Base-by-base conservation (phyloP, 2,888 invertebrate species). In the Stenurella melanura region DNA sequence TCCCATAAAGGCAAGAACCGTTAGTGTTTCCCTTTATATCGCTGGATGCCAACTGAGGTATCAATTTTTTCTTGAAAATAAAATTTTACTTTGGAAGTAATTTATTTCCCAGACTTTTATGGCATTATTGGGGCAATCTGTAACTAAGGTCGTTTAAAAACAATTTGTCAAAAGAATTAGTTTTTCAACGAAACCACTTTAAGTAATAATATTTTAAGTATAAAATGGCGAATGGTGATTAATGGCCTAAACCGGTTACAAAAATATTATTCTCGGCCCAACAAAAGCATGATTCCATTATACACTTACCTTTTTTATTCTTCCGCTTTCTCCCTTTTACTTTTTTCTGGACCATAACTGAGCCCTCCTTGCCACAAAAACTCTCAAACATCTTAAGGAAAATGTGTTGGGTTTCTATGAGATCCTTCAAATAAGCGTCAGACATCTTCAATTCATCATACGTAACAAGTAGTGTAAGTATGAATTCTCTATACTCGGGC, bases 401-500 rank as follows among this genome's bases (percentile, higher is more conserved):
- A 77, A 97, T 91, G 89, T 98, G 97, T 58, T 95, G 94, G 0
- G 97, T 96, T 89, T 97, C 96, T 9, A 98, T 91, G 73, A 98
- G 91, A 90, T 98, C 98, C 81, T 94, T 93, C 80, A 98, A 91
- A 89, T 95, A 98, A 1, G 92, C 91, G 85, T 94, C 93, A 77
- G 97, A 95, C 93, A 97, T 95, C 91, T 96, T 95, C 83, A 93
- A 90, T 86, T 97, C 95, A 87, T 97, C 95, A 90, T 94, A 99
- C 85, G 93, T 94, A 81, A 95, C 91, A 85, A 98, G 90, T 81
- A 97, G 93, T 69, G 93, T 92, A 74, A 97, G 90, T 86, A 97
- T 93, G 82, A 97, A 94, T 90, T 99, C 98, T 80, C 98, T 92
- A 89, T 98, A 98, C 90, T 99, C 98, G 84, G 96, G 91, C 63